A percentile compares a stretch with the other conserved stretches of the same genome.
phyloP scores from a whole-genome alignment of 2,888 invertebrate genomes.

The Osmoderma eremita region DNA sequence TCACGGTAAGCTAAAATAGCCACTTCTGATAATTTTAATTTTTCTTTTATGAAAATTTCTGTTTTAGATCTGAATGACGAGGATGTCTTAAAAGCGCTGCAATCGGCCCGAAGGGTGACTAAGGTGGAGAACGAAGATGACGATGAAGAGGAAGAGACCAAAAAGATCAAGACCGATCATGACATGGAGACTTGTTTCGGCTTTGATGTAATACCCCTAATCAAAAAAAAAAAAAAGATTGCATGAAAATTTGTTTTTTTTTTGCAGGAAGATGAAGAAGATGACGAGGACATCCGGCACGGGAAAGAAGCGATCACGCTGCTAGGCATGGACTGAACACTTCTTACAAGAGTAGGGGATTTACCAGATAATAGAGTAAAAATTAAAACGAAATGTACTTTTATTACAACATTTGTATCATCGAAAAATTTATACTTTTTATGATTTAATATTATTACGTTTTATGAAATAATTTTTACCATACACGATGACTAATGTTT shows the following conservation, averaged over 20 bases:
- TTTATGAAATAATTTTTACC: constrained; percentile 8
- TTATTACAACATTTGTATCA: constrained; percentile 29
- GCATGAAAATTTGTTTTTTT: constrained; percentile 41
- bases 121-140: constrained; percentile 52
- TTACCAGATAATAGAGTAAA: no score
- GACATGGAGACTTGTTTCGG: constrained; percentile 86
- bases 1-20: constrained; percentile 52
- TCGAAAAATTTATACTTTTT: constrained; percentile 20
- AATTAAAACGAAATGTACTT: constrained; percentile 9
- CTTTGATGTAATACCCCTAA: constrained; percentile 72
- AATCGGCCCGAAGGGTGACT: constrained; percentile 59
- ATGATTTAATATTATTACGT: constrained; percentile 4
- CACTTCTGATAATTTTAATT: background rate
- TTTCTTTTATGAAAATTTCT: background rate
- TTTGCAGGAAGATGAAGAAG: constrained; percentile 63
- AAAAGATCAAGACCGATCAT: constrained; percentile 66
- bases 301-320: constrained; percentile 60
- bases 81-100: constrained; percentile 62
- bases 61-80: constrained; percentile 63
- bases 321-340: constrained; percentile 56
- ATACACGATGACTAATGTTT: background rate
- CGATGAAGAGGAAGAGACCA: constrained; percentile 53
- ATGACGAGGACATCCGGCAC: constrained; percentile 54
- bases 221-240: background rate
- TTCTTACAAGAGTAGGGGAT: background rate